Percentiles rank a stretch among this genome's conserved stretches.
phyloP scores from a whole-genome alignment of 2,113 vertebrate genomes.

The Cairina moschata region DNA sequence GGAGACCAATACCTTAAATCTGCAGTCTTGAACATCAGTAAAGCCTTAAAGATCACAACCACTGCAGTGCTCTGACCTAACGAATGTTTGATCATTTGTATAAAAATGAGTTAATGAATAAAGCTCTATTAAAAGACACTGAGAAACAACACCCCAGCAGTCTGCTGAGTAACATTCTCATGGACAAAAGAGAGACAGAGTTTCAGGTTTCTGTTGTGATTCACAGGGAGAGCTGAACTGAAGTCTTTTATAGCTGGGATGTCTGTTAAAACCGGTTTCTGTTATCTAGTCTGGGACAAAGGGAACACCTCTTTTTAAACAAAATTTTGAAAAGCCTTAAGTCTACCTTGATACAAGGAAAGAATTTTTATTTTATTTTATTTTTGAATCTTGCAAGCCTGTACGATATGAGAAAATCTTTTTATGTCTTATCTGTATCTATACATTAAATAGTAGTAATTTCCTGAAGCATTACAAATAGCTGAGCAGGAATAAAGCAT shows the following conservation, averaged over 20 bases:
- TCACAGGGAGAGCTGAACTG: not conserved
- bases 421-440: not conserved
- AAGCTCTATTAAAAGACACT: not conserved
- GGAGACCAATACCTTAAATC: not conserved
- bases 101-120: not conserved
- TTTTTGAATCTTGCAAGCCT: not conserved
- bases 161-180: not conserved
- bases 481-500: not conserved
- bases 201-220: not conserved
- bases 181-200: not conserved
- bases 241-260: not conserved
- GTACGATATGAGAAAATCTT: not conserved
- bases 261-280: not conserved
- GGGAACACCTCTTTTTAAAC: not conserved
- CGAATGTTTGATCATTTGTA: not conserved
- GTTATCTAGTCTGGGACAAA: not conserved
- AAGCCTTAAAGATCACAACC: not conserved
- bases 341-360: not conserved
- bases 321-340: not conserved
- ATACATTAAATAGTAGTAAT: not conserved
- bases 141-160: not conserved
- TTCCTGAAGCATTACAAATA: not conserved
- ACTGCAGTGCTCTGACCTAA: not conserved
- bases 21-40: not conserved
- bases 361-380: not conserved